A percentile compares a stretch with the other conserved stretches of the same genome.
Evolutionary conservation across 2,113 vertebrate genomes (phyloP).

Genomic region (Atractosteus spatula): DNA sequence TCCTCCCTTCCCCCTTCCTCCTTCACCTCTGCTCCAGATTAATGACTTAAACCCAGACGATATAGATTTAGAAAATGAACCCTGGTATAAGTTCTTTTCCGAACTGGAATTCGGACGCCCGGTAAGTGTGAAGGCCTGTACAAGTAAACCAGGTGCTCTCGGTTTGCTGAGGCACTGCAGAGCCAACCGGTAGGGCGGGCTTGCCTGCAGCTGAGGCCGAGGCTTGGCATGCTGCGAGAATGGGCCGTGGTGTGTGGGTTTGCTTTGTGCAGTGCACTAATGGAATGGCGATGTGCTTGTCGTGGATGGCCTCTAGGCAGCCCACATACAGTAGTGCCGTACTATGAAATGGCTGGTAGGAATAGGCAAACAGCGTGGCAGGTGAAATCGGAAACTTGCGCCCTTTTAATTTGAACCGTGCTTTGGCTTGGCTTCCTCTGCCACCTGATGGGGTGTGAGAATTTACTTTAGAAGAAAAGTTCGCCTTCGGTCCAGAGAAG

Average conservation of each 20-base stretch:
- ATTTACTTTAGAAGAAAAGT: too few species aligned
- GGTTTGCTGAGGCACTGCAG: not conserved
- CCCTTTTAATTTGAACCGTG: too few species aligned
- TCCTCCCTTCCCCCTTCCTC: constrained; percentile 41
- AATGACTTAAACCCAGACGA: constrained; percentile 87
- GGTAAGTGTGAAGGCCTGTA: constrained; percentile 87
- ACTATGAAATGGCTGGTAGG: not conserved
- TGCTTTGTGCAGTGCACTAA: constrained; percentile 14
- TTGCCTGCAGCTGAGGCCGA: constrained; percentile 22
- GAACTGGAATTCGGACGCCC: constrained; percentile 97
- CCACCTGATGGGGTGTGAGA: too few species aligned
- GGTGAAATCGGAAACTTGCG: too few species aligned
- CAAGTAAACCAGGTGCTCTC: constrained; percentile 25
- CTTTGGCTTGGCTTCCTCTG: too few species aligned
- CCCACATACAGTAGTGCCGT: too few species aligned
- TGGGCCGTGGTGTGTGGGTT: not conserved
- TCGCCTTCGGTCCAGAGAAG: too few species aligned
- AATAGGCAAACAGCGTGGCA: too few species aligned
- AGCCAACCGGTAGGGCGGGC: constrained; percentile 11
- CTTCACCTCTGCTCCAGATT: constrained; percentile 77
- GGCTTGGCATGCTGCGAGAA: constrained; percentile 16
- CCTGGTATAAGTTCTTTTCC: constrained; percentile 99
- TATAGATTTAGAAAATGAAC: constrained; percentile 99
- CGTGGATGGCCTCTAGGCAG: constrained; percentile 35
- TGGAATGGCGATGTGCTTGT: constrained; percentile 45